Conservation (phyloP, 2,113 vertebrate genomes). For the Corythaixoides concolor region DNA sequence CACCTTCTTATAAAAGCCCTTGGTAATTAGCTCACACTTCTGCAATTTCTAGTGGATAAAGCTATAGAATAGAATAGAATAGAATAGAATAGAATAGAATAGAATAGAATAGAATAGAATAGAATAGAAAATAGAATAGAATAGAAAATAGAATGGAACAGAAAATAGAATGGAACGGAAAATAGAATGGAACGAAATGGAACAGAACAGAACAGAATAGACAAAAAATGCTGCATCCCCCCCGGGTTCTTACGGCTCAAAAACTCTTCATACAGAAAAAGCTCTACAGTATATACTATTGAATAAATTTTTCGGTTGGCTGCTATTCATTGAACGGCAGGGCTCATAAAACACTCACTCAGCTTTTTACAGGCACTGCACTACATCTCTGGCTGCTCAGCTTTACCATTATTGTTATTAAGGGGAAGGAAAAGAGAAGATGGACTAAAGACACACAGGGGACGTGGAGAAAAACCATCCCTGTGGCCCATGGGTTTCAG, state of each 20-base stretch:
- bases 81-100: too few species aligned
- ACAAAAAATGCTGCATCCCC: too few species aligned
- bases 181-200: too few species aligned
- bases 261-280: not conserved
- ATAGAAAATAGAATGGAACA: too few species aligned
- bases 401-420: not conserved
- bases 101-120: too few species aligned
- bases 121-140: too few species aligned
- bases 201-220: too few species aligned
- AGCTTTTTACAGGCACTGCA: not conserved
- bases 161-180: too few species aligned
- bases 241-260: not conserved
- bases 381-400: not conserved
- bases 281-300: not conserved
- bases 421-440: not conserved
- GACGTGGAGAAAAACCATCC: not conserved
- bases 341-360: not conserved
- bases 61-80: too few species aligned
- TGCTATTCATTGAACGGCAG: not conserved
- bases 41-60: not conserved
- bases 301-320: not conserved
- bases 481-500: not conserved
- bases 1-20: not conserved
- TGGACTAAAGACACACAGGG: not conserved
- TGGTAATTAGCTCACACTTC: not conserved